Base-by-base conservation (phyloP, 1,140 invertebrate species). In the Odontomachus brunneus region DNA sequence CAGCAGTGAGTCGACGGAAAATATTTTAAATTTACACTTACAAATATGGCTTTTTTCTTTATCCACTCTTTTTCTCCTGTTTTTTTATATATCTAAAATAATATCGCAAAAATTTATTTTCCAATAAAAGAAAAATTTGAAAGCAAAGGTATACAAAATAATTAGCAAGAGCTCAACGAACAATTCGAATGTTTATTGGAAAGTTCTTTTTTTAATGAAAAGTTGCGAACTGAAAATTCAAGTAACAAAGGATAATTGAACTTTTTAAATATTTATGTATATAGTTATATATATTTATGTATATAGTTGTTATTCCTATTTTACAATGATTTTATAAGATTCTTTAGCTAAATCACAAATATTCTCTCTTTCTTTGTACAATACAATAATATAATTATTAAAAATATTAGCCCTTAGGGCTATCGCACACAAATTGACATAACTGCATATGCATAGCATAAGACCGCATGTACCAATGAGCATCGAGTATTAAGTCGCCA, bases 11-110 rank as follows among this genome's bases (percentile, higher is more conserved):
- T 71, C 67, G 75, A 91, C 60, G 83, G 71, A 85, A 88, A 86
- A 85, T 88, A 89, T 89, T 85, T 88, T 87, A 84, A 89, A 85
- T 86, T 89, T 85, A 48, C 19, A 29, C 66, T 87, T 76, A 66
- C 17, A 71, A 73, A 71, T 85, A 73, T 19, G 63, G 5, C 44
- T 84, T 71, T 86, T 85, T 24, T 62, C 83, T 80, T 86, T 84
- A 63, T 55, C 49, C 11, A 69, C 0, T 4, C 15, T 29, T 2
- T 71, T n/a, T 22, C 33, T 19, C 29, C 24, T 26, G 2, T 57
- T 5, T n/a, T 29, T 24, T 38, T 51, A 44, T 11, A 11, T 44
- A 44, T 7, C 9, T 44, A 7, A 7, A 11, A 44, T n/a, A 44
- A 44, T 44, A 11, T 44, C 9, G 9, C 38, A 44, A 44, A 44